phyloP scores from a whole-genome alignment of 2,888 invertebrate species.

The Chymomyza amoena region DNA sequence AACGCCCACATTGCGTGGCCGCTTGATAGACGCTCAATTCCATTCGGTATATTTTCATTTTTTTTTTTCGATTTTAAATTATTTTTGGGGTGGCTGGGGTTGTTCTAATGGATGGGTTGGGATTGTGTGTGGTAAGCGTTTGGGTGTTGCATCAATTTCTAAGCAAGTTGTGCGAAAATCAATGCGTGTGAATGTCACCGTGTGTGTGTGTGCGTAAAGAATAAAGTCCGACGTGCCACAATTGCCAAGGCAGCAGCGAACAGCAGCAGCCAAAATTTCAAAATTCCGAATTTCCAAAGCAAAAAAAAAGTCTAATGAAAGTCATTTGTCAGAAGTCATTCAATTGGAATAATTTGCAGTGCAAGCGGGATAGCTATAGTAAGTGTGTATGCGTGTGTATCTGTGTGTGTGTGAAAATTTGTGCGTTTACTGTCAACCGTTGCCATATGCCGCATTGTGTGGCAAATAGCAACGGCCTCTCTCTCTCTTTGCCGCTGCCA shows the following conservation, averaged over 20 bases:
- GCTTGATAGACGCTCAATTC: not conserved
- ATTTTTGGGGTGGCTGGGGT: not conserved
- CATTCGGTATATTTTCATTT: not conserved
- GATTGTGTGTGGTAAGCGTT: not conserved
- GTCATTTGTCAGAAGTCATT: conserved; percentile 56
- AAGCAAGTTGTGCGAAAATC: conserved; percentile 18
- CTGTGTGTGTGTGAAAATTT: conserved; percentile 11
- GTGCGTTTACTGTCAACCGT: conserved; percentile 19
- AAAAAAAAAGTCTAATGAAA: conserved; percentile 39
- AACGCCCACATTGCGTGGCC: conserved; percentile 7
- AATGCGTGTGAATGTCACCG: conserved; percentile 16
- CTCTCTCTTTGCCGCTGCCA: not conserved
- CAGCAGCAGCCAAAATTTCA: no score
- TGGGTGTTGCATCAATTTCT: conserved; percentile 24
- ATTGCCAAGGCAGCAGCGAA: not conserved
- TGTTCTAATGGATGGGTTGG: not conserved
- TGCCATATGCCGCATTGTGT: not conserved
- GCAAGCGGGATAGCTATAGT: conserved; percentile 4
- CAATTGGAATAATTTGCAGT: conserved; percentile 54
- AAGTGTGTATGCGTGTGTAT: conserved; percentile 3
- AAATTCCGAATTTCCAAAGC: not conserved
- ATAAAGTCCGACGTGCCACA: not conserved
- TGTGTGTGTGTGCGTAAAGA: conserved; percentile 5
- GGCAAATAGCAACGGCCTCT: not conserved
- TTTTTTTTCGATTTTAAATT: not conserved